phyloP scores from a whole-genome alignment of 1,140 invertebrate species.

The Colletes gigas region DNA sequence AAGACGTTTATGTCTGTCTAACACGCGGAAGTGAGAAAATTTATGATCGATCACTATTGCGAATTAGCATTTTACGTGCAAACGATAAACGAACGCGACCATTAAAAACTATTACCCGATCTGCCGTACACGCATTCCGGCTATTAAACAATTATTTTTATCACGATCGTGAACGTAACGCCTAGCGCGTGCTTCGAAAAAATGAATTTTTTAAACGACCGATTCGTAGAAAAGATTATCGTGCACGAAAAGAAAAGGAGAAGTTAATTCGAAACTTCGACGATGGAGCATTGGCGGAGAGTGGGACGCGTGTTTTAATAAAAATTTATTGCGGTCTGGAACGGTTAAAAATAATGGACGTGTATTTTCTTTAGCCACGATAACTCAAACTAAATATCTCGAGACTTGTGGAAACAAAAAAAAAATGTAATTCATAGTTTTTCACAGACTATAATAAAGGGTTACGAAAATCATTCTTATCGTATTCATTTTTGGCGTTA shows the following conservation, averaged over 20 bases:
- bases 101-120: constrained; percentile 1
- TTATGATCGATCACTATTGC: constrained; percentile 9
- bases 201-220: neutral
- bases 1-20: neutral
- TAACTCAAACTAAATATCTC: too few species aligned
- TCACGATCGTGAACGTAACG: neutral
- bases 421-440: too few species aligned
- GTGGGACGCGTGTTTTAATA: neutral
- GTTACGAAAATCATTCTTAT: too few species aligned
- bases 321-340: neutral
- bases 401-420: too few species aligned
- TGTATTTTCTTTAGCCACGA: too few species aligned
- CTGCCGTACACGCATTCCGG: neutral
- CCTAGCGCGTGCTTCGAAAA: too few species aligned
- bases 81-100: constrained; percentile 2
- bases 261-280: neutral
- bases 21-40: neutral
- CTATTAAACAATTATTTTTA: constrained; percentile 4
- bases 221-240: neutral
- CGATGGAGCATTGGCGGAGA: neutral
- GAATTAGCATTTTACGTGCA: neutral
- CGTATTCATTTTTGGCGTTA: too few species aligned
- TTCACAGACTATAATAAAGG: too few species aligned
- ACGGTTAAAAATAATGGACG: too few species aligned
- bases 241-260: neutral